Evolutionary conservation across 2,113 vertebrate species (phyloP).

Genomic region (Clarias magur): DNA sequence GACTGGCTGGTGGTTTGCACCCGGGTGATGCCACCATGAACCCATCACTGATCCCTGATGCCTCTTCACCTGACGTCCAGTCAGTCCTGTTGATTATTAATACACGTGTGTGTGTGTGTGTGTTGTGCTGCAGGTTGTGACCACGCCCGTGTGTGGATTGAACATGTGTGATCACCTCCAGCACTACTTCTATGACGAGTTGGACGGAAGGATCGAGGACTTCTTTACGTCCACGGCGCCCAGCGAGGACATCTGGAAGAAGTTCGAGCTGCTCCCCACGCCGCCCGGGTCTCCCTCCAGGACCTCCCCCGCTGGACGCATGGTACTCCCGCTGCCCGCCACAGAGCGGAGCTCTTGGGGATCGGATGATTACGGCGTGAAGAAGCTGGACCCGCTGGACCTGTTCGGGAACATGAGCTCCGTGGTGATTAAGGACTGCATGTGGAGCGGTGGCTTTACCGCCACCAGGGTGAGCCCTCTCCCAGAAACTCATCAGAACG

Average conservation of each 20-base stretch:
- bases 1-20: background rate
- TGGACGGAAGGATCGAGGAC: slow-evolving; percentile 82
- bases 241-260: slow-evolving; percentile 97
- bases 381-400: slow-evolving; percentile 69
- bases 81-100: background rate
- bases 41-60: background rate
- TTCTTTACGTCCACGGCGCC: slow-evolving; percentile 90
- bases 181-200: slow-evolving; percentile 87
- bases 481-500: background rate
- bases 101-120: background rate
- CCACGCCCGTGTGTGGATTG: slow-evolving; percentile 44
- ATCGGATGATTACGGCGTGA: slow-evolving; percentile 76
- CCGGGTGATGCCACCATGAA: background rate
- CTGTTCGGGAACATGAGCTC: slow-evolving; percentile 85
- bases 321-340: slow-evolving; percentile 61
- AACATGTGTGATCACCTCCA: slow-evolving; percentile 84
- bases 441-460: slow-evolving; percentile 94
- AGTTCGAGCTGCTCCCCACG: slow-evolving; percentile 92
- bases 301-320: slow-evolving; percentile 59
- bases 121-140: slow-evolving; percentile 24
- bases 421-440: slow-evolving; percentile 89
- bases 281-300: slow-evolving; percentile 83
- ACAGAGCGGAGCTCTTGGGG: slow-evolving; percentile 73
- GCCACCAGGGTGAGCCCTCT: slow-evolving; percentile 49
- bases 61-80: background rate